phyloP scores from a whole-genome alignment of 2,888 invertebrate genomes.

The Eupithecia subumbrata region DNA sequence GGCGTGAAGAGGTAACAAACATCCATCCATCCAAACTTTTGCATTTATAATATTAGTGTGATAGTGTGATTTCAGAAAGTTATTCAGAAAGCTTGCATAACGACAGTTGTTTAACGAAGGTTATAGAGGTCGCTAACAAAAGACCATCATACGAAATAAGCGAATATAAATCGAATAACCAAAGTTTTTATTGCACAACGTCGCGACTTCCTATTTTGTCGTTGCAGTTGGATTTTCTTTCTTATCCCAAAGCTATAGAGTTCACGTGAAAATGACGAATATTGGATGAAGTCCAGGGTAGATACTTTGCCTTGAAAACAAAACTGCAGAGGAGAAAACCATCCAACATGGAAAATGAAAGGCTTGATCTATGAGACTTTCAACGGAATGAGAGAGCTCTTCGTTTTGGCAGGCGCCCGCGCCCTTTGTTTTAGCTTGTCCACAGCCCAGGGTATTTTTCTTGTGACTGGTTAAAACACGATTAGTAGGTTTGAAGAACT shows the following conservation, averaged over 20 bases:
- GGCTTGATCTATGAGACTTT: slow-evolving; percentile 21
- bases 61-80: too few species aligned
- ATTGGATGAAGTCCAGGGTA: slow-evolving; percentile 64
- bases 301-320: slow-evolving; percentile 59
- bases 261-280: slow-evolving; percentile 49
- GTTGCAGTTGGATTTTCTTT: slow-evolving; percentile 22
- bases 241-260: slow-evolving; percentile 32
- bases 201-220: slow-evolving; percentile 48
- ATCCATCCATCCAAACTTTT: too few species aligned
- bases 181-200: slow-evolving; percentile 55
- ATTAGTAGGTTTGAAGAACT: too few species aligned
- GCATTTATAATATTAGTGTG: too few species aligned
- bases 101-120: neutral
- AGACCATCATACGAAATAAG: slow-evolving; percentile 21
- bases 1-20: too few species aligned
- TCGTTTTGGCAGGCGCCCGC: slow-evolving; percentile 1
- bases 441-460: neutral
- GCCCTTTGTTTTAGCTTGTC: neutral
- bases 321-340: slow-evolving; percentile 24
- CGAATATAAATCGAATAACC: slow-evolving; percentile 38
- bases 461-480: neutral
- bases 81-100: neutral
- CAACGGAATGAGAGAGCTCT: slow-evolving; percentile 27
- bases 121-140: neutral
- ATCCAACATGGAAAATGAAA: slow-evolving; percentile 34